A percentile compares a stretch with the other conserved stretches of the same genome.
Evolutionary conservation across 1,140 invertebrate species (phyloP).

Genomic region (Solenopsis invicta): DNA sequence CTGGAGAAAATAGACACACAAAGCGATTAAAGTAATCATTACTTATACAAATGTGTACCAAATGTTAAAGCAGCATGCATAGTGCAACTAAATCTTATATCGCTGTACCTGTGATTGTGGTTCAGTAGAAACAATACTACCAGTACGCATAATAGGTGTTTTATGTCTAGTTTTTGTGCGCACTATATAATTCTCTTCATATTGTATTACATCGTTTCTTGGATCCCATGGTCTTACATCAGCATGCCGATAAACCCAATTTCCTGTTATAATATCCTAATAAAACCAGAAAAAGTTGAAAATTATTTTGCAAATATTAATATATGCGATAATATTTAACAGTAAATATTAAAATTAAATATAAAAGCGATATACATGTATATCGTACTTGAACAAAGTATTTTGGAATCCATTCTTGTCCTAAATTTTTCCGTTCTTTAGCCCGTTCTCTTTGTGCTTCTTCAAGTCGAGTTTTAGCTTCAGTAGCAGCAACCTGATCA

Average conservation of each 20-base stretch:
- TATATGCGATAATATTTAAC: not conserved
- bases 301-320: constrained; percentile 13
- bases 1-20: constrained; percentile 27
- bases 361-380: not conserved
- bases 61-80: constrained; percentile 57
- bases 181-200: constrained; percentile 91
- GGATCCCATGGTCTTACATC: constrained; percentile 94
- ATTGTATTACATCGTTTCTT: constrained; percentile 93
- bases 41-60: constrained; percentile 52
- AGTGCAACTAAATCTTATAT: constrained; percentile 48
- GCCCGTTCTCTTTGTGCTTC: constrained; percentile 93
- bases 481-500: constrained; percentile 93
- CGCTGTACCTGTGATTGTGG: constrained; percentile 85
- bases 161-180: constrained; percentile 91
- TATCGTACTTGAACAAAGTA: constrained; percentile 90
- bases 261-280: constrained; percentile 88
- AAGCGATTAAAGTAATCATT: constrained; percentile 35
- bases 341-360: constrained; percentile 15
- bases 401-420: constrained; percentile 90
- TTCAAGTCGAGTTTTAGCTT: constrained; percentile 96
- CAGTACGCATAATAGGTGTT: constrained; percentile 90
- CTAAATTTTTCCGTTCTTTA: constrained; percentile 89
- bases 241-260: constrained; percentile 93
- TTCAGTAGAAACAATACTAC: constrained; percentile 89
- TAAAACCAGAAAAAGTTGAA: not conserved